Base-by-base conservation (phyloP, 2,888 invertebrate species). In the Noctua pronuba region DNA sequence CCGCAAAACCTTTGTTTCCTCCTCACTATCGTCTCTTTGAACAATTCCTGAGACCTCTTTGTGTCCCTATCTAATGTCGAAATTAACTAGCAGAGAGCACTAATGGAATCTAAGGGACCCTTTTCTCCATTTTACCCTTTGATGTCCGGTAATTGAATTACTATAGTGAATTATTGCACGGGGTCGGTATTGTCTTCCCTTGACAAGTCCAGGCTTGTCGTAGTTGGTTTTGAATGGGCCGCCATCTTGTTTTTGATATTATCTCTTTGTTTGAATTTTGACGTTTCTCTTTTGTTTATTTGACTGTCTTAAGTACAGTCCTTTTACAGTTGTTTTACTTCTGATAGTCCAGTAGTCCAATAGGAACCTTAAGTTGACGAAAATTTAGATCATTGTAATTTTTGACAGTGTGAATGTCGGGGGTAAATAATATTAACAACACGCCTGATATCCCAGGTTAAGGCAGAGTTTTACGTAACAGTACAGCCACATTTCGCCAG, bases 101-200 rank as follows among this genome's bases (percentile, higher is more conserved):
- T 84, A 88, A 88, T 90, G 79, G 86, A 84, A 81, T 85, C 64
- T 70, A 76, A 31, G 31, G 41, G 70, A 60, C 71, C 75, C 70
- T 72, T 87, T 81, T 75, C 73, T 77, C 41, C 44, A 84, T 60
- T 72, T 64, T 65, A 21, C 35, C 41, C 75, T 83, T 86, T 88
- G 82, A 84, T 73, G 28, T 74, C 60, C 52, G 41, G 71, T 85
- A 86, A 86, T 85, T 88, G 76, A 85, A 88, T 86, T 86, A 86
- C 67, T 70, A 58, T 44, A 49, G 68, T 75, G 60, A 73, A 52
- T 67, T 80, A 72, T 72, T 52, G 55, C 55, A 44, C 31, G 38
- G 24, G 28, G 16, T 11, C 10, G 35, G 16, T 73, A 73, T 81
- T 83, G 41, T 82, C 41, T 55, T 75, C 24, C n/a, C 24, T 10